phyloP scores from a whole-genome alignment of 2,797 vertebrate species.

The Sebastes ruberrimus region DNA sequence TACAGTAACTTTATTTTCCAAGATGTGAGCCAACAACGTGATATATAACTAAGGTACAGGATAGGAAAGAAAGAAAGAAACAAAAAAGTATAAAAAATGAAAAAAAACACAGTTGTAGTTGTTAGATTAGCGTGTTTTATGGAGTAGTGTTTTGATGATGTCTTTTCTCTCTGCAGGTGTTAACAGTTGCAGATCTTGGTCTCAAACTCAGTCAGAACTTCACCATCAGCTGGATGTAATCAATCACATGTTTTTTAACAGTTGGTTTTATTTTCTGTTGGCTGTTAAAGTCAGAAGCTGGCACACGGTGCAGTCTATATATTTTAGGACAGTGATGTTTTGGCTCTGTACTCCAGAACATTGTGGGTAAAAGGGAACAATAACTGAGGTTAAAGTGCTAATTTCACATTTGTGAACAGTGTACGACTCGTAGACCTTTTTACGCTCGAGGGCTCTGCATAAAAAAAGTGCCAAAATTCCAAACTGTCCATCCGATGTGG shows the following conservation, averaged over 20 bases:
- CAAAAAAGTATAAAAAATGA: no score
- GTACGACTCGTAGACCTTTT: not conserved
- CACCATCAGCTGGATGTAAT: constrained; percentile 86
- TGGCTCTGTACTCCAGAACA: constrained; percentile 1
- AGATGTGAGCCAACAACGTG: no score
- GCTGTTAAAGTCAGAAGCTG: not conserved
- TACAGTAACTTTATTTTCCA: no score
- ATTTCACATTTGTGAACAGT: not conserved
- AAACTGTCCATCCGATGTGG: not conserved
- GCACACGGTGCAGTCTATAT: not conserved
- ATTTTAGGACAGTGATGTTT: not conserved
- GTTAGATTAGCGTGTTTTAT: not conserved
- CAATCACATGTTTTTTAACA: not conserved
- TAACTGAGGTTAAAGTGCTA: not conserved
- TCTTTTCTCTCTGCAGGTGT: constrained; percentile 74
- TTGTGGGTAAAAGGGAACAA: not conserved
- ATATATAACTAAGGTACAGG: no score
- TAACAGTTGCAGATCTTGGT: constrained; percentile 79
- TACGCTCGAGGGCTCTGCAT: no score
- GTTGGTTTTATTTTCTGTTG: not conserved
- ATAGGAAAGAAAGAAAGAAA: no score
- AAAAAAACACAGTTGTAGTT: not conserved
- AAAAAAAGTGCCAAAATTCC: not conserved
- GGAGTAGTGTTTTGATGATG: not conserved
- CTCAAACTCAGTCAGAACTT: constrained; percentile 86